Conservation (phyloP, 2,797 vertebrate species). For the Molossus molossus region DNA sequence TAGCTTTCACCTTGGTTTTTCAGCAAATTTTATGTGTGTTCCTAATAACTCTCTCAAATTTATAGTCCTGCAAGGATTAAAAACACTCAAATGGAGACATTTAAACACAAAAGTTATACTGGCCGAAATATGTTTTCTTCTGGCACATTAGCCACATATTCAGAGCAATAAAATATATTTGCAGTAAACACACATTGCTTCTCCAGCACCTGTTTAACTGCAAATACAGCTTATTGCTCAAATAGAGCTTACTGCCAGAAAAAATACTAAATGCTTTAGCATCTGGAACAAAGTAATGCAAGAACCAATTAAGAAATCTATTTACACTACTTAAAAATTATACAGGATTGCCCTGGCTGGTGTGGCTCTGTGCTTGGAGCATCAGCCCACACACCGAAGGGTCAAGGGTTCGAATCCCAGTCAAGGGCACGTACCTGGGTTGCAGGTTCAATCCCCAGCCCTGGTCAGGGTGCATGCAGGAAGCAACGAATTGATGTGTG, state of each 20-base stretch:
- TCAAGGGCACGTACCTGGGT: no score
- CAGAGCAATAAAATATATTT: slow-evolving; percentile 66
- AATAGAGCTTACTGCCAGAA: slow-evolving; percentile 55
- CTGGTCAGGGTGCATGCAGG: no score
- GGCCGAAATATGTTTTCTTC: slow-evolving; percentile 59
- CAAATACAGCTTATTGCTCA: slow-evolving; percentile 54
- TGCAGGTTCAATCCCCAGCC: no score
- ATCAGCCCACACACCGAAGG: no score
- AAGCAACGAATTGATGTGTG: no score
- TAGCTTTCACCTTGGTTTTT: slow-evolving; percentile 21
- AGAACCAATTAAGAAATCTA: slow-evolving; percentile 76
- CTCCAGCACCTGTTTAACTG: neutral
- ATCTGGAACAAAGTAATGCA: slow-evolving; percentile 71
- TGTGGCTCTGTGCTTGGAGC: no score
- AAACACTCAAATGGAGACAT: slow-evolving; percentile 36
- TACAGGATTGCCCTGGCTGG: neutral
- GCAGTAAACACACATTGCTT: slow-evolving; percentile 54
- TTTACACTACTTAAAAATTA: slow-evolving; percentile 71
- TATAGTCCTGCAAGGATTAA: slow-evolving; percentile 52
- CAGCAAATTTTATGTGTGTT: slow-evolving; percentile 29
- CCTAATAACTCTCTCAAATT: slow-evolving; percentile 25
- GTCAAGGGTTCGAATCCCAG: no score
- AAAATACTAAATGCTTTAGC: slow-evolving; percentile 58
- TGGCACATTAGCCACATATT: slow-evolving; percentile 40
- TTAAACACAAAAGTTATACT: slow-evolving; percentile 62